These are phyloP conservation scores for Leptinotarsa lineolata DNA, from an alignment of 1,140 invertebrate genomes.

Conservation along the genomic window DNA sequence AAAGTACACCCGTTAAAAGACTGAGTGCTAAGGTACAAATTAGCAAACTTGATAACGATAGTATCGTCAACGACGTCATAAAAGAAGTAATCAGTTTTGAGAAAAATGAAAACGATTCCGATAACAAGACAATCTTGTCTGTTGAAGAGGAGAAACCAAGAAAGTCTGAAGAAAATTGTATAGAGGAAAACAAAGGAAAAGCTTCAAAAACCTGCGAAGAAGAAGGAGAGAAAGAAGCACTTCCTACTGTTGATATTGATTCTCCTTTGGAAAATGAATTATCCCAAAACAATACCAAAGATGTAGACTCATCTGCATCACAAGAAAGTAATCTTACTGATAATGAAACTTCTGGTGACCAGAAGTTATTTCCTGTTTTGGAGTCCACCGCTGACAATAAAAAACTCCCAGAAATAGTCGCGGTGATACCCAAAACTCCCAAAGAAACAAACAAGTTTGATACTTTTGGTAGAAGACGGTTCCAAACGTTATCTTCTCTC, in stretches of 20 bases:
- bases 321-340: too few species aligned
- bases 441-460: constrained; percentile 37
- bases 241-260: too few species aligned
- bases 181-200: not conserved
- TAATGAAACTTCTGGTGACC: too few species aligned
- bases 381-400: not conserved
- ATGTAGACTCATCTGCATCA: too few species aligned
- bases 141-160: not conserved
- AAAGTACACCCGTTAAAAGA: not conserved
- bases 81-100: constrained; percentile 21
- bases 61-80: constrained; percentile 9
- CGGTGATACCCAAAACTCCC: constrained; percentile 41
- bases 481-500: constrained; percentile 42
- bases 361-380: too few species aligned
- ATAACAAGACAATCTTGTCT: not conserved
- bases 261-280: too few species aligned
- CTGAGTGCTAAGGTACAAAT: not conserved
- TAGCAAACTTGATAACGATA: constrained; percentile 17
- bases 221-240: not conserved
- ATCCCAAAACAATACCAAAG: too few species aligned
- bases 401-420: constrained; percentile 46
- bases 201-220: not conserved
- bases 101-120: not conserved
- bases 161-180: not conserved
- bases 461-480: constrained; percentile 41